phyloP scores from a whole-genome alignment of 2,888 invertebrate genomes.

The Ctena decussata region DNA sequence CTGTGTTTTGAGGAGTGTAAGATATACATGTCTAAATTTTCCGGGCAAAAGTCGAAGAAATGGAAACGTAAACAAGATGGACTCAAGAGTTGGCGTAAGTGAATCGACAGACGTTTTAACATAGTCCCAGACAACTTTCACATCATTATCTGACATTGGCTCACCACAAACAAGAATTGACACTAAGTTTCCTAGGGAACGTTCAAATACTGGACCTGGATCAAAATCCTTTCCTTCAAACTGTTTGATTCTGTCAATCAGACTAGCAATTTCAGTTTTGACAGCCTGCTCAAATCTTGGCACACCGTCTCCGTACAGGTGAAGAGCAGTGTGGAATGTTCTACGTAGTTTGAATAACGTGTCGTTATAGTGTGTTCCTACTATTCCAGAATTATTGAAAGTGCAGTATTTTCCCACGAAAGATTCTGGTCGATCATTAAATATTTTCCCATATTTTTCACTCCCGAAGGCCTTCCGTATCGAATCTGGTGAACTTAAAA shows the following conservation, averaged over 20 bases:
- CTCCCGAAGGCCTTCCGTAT: background rate
- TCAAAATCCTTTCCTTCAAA: background rate
- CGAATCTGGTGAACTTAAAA: too few relatives aligned
- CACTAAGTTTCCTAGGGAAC: background rate
- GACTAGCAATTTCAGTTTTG: background rate
- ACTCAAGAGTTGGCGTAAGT: too few relatives aligned
- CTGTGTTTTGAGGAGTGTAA: background rate
- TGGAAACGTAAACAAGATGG: background rate
- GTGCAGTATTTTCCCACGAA: background rate
- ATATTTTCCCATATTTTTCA: background rate
- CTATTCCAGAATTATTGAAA: background rate
- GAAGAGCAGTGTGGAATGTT: too few relatives aligned
- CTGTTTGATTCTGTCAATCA: background rate
- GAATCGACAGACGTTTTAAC: background rate
- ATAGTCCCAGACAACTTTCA: too few relatives aligned
- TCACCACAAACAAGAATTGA: too few relatives aligned
- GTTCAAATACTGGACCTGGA: background rate
- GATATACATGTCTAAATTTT: background rate
- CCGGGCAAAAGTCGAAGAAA: background rate
- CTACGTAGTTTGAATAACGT: too few relatives aligned
- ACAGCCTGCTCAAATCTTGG: too few relatives aligned
- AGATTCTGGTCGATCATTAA: too few relatives aligned
- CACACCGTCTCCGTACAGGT: too few relatives aligned
- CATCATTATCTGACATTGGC: too few relatives aligned
- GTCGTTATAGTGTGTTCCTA: background rate